phyloP scores from a whole-genome alignment of 2,113 vertebrate species.

The Clinocottus analis region DNA sequence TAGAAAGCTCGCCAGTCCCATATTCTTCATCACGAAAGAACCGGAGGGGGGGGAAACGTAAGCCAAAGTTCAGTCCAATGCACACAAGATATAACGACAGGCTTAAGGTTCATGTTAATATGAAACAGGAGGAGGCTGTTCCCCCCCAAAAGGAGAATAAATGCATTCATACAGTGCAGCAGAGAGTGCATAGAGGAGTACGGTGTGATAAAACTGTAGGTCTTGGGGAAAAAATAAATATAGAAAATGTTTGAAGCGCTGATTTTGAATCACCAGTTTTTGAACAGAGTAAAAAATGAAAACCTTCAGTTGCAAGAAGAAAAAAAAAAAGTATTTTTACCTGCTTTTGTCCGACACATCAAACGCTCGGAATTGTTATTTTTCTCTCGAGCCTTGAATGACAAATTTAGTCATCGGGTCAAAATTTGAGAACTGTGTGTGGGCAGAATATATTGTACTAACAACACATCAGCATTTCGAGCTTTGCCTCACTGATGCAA shows the following conservation, averaged over 20 bases:
- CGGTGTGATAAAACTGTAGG: constrained; percentile 27
- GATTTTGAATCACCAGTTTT: constrained; percentile 49
- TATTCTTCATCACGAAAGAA: constrained; percentile 59
- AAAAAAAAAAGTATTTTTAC: constrained; percentile 8
- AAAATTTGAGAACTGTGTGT: constrained; percentile 48
- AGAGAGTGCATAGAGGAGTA: constrained; percentile 32
- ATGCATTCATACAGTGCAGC: constrained; percentile 40
- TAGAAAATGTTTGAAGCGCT: constrained; percentile 37
- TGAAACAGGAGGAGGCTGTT: constrained; percentile 60
- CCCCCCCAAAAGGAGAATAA: constrained; percentile 31
- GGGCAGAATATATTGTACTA: constrained; percentile 45
- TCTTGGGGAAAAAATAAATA: constrained; percentile 24
- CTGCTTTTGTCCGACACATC: constrained; percentile 28
- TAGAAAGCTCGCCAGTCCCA: constrained; percentile 49
- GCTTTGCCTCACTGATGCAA: constrained; percentile 47
- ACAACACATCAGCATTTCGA: constrained; percentile 53
- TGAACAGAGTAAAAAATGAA: constrained; percentile 3
- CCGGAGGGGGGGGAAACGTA: constrained; percentile 25
- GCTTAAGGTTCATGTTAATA: constrained; percentile 67
- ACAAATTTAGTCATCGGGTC: constrained; percentile 48
- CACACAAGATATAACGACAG: constrained; percentile 58
- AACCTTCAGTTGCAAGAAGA: constrained; percentile 16
- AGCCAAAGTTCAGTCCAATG: constrained; percentile 60
- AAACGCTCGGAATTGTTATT: constrained; percentile 41
- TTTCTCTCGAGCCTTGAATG: constrained; percentile 45